Conservation (phyloP, 2,888 invertebrate species). For the Acleris emargana region DNA sequence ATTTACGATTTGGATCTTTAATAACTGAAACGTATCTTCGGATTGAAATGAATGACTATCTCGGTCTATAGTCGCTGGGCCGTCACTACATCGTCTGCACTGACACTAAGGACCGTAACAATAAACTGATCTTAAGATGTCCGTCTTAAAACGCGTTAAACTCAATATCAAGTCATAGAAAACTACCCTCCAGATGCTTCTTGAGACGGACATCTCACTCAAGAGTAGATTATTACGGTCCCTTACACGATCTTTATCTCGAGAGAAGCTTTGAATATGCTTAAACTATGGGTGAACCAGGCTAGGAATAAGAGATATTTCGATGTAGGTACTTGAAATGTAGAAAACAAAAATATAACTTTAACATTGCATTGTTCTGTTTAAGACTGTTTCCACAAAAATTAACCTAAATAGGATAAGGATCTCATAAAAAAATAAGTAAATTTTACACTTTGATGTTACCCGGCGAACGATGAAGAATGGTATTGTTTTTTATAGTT, state of each 20-base stretch:
- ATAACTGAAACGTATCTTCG: too few relatives aligned
- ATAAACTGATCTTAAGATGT: too few relatives aligned
- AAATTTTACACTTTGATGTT: too few relatives aligned
- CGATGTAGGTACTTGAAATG: not conserved
- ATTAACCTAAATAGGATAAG: too few relatives aligned
- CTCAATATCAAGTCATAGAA: not conserved
- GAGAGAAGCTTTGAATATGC: not conserved
- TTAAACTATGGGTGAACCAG: not conserved
- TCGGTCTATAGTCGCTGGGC: not conserved
- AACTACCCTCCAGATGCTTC: not conserved
- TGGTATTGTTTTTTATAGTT: too few relatives aligned
- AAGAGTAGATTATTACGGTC: not conserved
- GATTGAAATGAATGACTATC: not conserved
- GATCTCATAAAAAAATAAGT: too few relatives aligned
- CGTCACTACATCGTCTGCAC: not conserved
- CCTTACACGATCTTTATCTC: not conserved
- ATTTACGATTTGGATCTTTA: too few relatives aligned
- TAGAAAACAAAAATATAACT: too few relatives aligned
- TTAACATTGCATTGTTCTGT: too few relatives aligned
- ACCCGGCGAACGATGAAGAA: too few relatives aligned
- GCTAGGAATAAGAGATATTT: not conserved
- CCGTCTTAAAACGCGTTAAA: not conserved
- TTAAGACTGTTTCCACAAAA: too few relatives aligned
- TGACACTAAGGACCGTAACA: too few relatives aligned
- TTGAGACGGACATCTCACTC: not conserved